phyloP scores from a whole-genome alignment of 2,113 vertebrate species.

The Charina bottae region DNA sequence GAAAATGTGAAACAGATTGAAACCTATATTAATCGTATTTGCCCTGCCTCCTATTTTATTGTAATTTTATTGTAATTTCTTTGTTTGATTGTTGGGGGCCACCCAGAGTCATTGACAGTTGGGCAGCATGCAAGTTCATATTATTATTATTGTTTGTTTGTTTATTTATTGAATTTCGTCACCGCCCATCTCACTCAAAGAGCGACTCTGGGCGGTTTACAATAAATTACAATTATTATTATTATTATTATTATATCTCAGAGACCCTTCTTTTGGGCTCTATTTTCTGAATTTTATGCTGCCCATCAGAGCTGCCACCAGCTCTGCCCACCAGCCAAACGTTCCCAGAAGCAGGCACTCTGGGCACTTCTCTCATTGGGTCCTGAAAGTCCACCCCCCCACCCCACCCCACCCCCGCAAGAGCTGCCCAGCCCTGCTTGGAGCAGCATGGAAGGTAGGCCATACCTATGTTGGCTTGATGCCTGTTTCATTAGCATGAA shows the following conservation, averaged over 20 bases:
- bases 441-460: too few species aligned
- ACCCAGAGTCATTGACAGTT: not conserved
- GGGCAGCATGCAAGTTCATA: not conserved
- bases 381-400: not conserved
- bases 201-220: too few species aligned
- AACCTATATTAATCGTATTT: not conserved
- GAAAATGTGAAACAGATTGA: not conserved
- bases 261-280: not conserved
- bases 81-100: not conserved
- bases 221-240: not conserved
- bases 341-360: not conserved
- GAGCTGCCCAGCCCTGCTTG: not conserved
- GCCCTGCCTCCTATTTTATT: not conserved
- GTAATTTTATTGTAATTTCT: not conserved
- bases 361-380: not conserved
- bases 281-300: not conserved
- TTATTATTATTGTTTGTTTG: not conserved
- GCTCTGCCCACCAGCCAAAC: not conserved
- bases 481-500: not conserved
- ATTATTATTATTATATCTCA: not conserved
- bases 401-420: not conserved
- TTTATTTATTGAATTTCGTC: too few species aligned
- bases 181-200: not conserved
- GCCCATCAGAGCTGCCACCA: not conserved
- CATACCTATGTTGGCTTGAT: not conserved